Conservation (phyloP, 2,797 vertebrate species). For the Epinephelus awoara region DNA sequence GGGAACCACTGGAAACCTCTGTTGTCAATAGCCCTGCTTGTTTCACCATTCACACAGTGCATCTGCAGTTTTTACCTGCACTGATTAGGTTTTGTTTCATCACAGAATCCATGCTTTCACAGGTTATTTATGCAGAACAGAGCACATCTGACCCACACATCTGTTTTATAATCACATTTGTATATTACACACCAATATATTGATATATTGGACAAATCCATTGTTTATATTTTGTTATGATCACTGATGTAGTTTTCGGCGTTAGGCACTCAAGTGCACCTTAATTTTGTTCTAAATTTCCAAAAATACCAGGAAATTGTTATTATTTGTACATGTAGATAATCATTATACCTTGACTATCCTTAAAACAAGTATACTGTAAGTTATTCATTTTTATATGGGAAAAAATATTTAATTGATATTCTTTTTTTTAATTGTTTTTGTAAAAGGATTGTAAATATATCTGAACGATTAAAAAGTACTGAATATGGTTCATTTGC, state of each 20-base stretch:
- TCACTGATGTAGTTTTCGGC: conserved; percentile 62
- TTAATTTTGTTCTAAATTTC: conserved; percentile 81
- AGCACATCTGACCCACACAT: conserved; percentile 65
- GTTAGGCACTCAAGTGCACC: conserved; percentile 82
- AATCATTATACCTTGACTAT: conserved; percentile 73
- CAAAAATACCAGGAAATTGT: conserved; percentile 68
- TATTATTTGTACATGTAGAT: conserved; percentile 76
- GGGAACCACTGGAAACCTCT: conserved; percentile 12
- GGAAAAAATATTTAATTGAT: conserved; percentile 77
- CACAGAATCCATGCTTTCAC: conserved; percentile 26
- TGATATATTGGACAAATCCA: conserved; percentile 52
- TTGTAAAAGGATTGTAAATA: conserved; percentile 79
- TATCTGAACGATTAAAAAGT: conserved; percentile 51
- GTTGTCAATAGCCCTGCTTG: conserved; percentile 31
- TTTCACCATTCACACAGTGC: conserved; percentile 15
- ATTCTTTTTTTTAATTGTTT: conserved; percentile 59
- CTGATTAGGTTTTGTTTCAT: conserved; percentile 45
- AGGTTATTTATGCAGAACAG: conserved; percentile 32
- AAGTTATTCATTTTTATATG: conserved; percentile 86
- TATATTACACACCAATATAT: conserved; percentile 51
- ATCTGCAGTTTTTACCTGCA: conserved; percentile 61
- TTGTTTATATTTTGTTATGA: conserved; percentile 62
- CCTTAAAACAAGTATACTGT: conserved; percentile 71
- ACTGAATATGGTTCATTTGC: conserved; percentile 60
- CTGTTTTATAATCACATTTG: conserved; percentile 53